Conservation (phyloP, 1,140 invertebrate species). For the Dryas iulia region DNA sequence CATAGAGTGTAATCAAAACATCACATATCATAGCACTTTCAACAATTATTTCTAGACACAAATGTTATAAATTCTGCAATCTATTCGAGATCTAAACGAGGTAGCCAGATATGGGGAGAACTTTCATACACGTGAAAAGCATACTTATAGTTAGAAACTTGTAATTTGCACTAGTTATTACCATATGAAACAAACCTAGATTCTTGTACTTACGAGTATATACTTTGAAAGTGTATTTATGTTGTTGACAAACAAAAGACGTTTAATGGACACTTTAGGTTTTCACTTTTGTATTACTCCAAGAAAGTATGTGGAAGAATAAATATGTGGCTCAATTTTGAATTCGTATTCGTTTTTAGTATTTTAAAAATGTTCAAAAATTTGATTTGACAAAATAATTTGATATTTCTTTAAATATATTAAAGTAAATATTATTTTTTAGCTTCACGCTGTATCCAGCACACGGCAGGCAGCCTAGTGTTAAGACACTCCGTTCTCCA, state of each 20-base stretch:
- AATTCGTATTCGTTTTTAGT: too few species aligned
- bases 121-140: slow-evolving; percentile 26
- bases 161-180: slow-evolving; percentile 29
- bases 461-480: too few species aligned
- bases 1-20: neutral
- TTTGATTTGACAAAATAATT: too few species aligned
- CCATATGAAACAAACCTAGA: slow-evolving; percentile 12
- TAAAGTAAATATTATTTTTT: too few species aligned
- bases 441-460: too few species aligned
- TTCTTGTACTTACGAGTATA: neutral
- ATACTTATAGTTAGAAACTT: slow-evolving; percentile 27
- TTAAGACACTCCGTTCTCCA: too few species aligned
- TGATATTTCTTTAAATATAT: neutral
- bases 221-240: neutral
- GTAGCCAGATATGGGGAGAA: slow-evolving; percentile 22
- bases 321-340: too few species aligned
- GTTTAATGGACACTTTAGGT: too few species aligned
- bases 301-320: too few species aligned
- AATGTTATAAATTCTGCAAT: slow-evolving; percentile 15
- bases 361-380: too few species aligned
- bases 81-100: slow-evolving; percentile 15
- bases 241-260: neutral
- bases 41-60: slow-evolving; percentile 14
- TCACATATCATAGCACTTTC: slow-evolving; percentile 12
- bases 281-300: too few species aligned